Conservation (phyloP, 1,140 invertebrate species). For the Diprion similis region DNA sequence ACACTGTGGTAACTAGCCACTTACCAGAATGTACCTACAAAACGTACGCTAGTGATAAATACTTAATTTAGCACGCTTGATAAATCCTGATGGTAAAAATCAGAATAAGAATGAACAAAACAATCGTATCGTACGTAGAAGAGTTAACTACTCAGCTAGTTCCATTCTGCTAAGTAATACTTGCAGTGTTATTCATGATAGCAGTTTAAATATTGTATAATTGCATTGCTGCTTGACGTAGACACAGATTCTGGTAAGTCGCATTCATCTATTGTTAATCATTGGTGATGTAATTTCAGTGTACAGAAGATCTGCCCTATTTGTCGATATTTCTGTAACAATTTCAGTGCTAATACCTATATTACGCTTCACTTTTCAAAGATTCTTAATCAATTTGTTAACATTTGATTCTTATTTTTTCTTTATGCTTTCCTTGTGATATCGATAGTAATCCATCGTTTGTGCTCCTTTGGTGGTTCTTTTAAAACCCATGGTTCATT, state of each 20-base stretch:
- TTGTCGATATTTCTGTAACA: no score
- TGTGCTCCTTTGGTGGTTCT: no score
- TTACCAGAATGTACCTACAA: slow-evolving; percentile 15
- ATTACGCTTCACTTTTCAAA: no score
- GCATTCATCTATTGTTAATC: slow-evolving; percentile 10
- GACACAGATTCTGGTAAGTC: slow-evolving; percentile 17
- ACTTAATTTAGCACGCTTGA: neutral
- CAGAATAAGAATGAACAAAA: no score
- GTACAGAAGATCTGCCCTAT: neutral
- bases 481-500: no score
- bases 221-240: slow-evolving; percentile 16
- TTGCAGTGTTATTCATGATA: slow-evolving; percentile 5
- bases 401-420: no score
- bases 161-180: slow-evolving; percentile 11
- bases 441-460: no score
- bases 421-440: no score
- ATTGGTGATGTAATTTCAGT: neutral
- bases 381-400: no score
- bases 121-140: neutral
- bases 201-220: neutral
- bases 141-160: neutral
- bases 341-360: no score
- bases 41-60: slow-evolving; percentile 10
- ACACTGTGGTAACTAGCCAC: slow-evolving; percentile 14
- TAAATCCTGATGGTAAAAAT: no score